These are phyloP conservation scores for Chaenogobius annularis DNA, from an alignment of 2,113 vertebrate species.

Conservation along the genomic window DNA sequence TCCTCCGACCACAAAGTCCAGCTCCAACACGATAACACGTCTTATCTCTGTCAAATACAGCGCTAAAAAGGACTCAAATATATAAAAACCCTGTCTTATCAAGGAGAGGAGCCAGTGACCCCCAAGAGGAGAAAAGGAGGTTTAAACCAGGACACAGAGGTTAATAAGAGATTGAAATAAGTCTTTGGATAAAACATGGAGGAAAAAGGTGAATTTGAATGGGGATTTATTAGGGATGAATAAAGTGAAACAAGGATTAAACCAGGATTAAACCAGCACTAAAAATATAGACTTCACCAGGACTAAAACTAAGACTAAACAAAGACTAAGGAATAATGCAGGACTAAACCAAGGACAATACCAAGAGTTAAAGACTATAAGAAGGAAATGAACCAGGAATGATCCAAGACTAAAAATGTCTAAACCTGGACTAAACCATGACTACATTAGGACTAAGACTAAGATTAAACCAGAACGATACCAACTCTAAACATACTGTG, in stretches of 20 bases:
- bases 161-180: neutral
- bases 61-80: too few relatives aligned
- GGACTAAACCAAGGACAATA: neutral
- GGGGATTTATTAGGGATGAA: neutral
- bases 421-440: neutral
- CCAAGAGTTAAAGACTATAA: too few relatives aligned
- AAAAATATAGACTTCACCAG: too few relatives aligned
- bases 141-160: neutral
- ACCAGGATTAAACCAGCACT: neutral
- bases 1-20: neutral
- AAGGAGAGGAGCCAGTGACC: neutral
- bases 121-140: neutral
- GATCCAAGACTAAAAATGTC: neutral
- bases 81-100: neutral
- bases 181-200: neutral
- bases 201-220: neutral
- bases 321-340: too few relatives aligned
- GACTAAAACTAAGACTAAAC: neutral
- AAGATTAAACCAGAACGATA: too few relatives aligned
- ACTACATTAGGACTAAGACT: neutral
- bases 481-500: too few relatives aligned
- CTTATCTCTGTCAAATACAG: neutral
- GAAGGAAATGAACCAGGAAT: too few relatives aligned
- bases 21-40: constrained; percentile 44
- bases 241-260: neutral